Percentiles rank a stretch among this genome's conserved stretches.
Conservation (phyloP, 2,888 invertebrate genomes). For the Caenorhabditis zanzibari region DNA sequence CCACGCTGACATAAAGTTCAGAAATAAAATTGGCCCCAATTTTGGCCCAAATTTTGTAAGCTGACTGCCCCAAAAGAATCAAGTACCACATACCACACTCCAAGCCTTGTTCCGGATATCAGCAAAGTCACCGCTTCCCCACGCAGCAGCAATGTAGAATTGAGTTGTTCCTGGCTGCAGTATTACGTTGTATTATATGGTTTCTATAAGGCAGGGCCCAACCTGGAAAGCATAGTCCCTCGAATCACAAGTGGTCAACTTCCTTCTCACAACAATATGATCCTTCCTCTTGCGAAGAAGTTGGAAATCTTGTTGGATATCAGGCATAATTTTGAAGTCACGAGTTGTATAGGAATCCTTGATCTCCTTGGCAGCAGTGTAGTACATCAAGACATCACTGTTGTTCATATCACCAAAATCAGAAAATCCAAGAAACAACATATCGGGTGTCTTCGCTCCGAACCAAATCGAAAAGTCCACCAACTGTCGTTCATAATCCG, state of each 20-base stretch:
- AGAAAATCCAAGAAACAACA: slow-evolving; percentile 80
- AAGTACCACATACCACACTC: slow-evolving; percentile 38
- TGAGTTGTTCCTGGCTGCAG: slow-evolving; percentile 85
- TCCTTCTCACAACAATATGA: slow-evolving; percentile 73
- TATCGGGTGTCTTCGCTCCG: slow-evolving; percentile 50
- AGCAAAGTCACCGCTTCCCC: slow-evolving; percentile 11
- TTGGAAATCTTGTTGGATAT: slow-evolving; percentile 78
- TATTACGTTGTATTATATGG: slow-evolving; percentile 72
- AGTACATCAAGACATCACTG: slow-evolving; percentile 76
- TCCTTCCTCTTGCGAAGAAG: slow-evolving; percentile 49
- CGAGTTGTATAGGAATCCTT: slow-evolving; percentile 75
- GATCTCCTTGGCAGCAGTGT: slow-evolving; percentile 10
- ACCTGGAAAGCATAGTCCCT: slow-evolving; percentile 81
- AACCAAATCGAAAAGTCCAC: slow-evolving; percentile 65
- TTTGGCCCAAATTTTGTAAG: too few relatives aligned
- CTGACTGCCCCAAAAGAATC: too few relatives aligned
- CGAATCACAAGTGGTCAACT: slow-evolving; percentile 80
- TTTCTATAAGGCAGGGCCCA: slow-evolving; percentile 2
- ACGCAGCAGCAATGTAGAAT: slow-evolving; percentile 77
- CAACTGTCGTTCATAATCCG: slow-evolving; percentile 63
- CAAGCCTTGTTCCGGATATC: slow-evolving; percentile 47
- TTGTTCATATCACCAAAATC: slow-evolving; percentile 80
- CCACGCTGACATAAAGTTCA: too few relatives aligned
- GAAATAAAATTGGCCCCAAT: too few relatives aligned
- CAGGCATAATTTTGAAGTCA: slow-evolving; percentile 67